Evolutionary conservation across 2,797 vertebrate species (phyloP), one percentile per base, ranked within the genome.

Genomic region (Danio albolineatus): DNA sequence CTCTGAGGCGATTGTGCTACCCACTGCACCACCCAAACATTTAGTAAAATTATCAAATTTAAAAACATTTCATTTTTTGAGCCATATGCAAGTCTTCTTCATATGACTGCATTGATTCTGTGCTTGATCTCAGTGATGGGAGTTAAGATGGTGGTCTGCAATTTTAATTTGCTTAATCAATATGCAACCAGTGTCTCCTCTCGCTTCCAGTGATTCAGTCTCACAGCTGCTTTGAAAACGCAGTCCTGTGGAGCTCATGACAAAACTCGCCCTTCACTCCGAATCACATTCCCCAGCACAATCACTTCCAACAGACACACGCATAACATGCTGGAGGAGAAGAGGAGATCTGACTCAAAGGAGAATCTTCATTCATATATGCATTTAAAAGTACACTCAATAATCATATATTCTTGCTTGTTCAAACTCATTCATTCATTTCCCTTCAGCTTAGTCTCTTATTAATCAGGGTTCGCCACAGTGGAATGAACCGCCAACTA

Each of bases 81-180:
- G 28, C 28, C 28, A 28, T 28, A 28, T 28, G 28, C 1, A 73
- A 78, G 76, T 79, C 5, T 61, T 82, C 67, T 72, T 28, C 73
- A 83, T 84, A 89, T 81, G 81, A 89, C 83, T 86, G 76, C 19
- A 38, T 86, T 89, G 84, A 82, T 89, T 88, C 82, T 82, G 83
- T 78, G 84, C 74, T 49, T 85, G 73, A 73, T 85, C 74, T 85
- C 83, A 79, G 53, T 70, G 54, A 80, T 76, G 66, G 66, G 82
- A 76, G 76, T 80, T 84, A 82, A 83, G 84, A 82, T 82, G 82
- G 73, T 84, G 82, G 80, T 84, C 74, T 81, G 80, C 84, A 91
- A 91, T 92, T 92, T 91, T 87, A 66, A 92, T 91, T 90, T 76
- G 83, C 87, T 89, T 90, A 90, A 95, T 90, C 87, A 83, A 91